Evolutionary conservation across 1,140 invertebrate genomes (phyloP).

Genomic region (Homalodisca vitripennis): DNA sequence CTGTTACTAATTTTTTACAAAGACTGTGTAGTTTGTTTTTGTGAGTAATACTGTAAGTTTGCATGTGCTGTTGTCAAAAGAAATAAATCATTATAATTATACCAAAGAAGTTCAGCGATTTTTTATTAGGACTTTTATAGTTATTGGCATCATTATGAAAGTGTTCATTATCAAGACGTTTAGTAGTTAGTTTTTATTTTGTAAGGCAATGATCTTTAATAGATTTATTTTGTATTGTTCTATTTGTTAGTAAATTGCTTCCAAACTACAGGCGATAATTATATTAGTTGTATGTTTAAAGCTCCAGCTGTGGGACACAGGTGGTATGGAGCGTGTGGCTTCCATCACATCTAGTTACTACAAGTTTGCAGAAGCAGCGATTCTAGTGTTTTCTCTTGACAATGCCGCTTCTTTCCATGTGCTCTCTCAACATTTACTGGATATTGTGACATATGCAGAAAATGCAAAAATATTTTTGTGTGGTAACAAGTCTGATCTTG

Average conservation of each 20-base stretch:
- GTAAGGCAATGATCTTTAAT: neutral
- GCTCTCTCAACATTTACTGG: constrained; percentile 85
- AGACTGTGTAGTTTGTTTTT: too few species aligned
- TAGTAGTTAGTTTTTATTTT: neutral
- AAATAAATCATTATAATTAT: too few species aligned
- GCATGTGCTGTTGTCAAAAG: too few species aligned
- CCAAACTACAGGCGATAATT: constrained; percentile 1
- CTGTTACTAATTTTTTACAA: too few species aligned
- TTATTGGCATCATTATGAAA: neutral
- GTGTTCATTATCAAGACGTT: neutral
- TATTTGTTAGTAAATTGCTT: neutral
- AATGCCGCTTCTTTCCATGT: constrained; percentile 89
- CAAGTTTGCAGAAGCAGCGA: constrained; percentile 89
- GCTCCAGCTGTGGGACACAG: constrained; percentile 92
- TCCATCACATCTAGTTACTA: constrained; percentile 93
- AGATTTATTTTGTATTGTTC: neutral
- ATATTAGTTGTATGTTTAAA: constrained; percentile 49
- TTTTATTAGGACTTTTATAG: neutral
- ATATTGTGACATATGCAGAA: constrained; percentile 89
- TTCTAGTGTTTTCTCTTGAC: constrained; percentile 86
- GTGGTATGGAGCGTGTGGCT: constrained; percentile 90
- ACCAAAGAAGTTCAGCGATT: neutral
- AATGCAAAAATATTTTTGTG: constrained; percentile 92
- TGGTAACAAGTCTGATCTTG: constrained; percentile 85
- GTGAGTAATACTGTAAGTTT: too few species aligned